Evolutionary conservation across 2,113 vertebrate genomes (phyloP).

Genomic region (Neolamprologus cancellatus): DNA sequence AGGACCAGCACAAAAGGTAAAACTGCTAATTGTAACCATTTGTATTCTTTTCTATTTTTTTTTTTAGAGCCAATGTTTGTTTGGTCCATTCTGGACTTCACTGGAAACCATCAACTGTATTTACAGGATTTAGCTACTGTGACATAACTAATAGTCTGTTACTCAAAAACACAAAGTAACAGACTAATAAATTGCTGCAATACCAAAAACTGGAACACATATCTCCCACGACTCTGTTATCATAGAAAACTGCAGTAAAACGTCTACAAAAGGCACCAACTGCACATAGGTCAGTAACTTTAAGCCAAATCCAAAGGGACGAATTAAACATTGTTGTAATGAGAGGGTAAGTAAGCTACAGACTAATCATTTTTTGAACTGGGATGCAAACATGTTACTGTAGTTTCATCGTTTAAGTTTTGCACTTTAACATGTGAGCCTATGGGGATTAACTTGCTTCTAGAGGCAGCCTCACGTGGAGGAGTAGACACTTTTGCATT

Average conservation of each 20-base stretch:
- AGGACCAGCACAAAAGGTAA: not conserved
- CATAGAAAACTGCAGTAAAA: rapidly evolving
- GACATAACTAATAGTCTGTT: not conserved
- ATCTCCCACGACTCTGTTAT: not conserved
- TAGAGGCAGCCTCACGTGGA: not conserved
- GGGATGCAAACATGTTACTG: not conserved
- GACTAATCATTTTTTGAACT: not conserved
- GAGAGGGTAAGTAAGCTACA: not conserved
- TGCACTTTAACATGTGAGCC: not conserved
- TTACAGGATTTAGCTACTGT: not conserved
- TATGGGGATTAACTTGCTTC: not conserved
- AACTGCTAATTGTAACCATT: not conserved
- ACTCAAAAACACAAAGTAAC: not conserved
- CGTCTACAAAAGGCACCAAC: not conserved
- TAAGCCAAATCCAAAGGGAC: not conserved
- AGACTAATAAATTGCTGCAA: not conserved
- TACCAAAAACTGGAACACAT: not conserved
- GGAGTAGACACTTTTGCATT: not conserved
- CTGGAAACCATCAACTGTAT: not conserved
- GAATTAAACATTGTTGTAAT: not conserved
- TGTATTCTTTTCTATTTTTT: not conserved
- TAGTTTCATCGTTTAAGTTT: not conserved
- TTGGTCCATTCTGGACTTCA: not conserved
- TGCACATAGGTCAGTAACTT: rapidly evolving
- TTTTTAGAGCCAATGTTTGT: not conserved